phyloP scores from a whole-genome alignment of 2,113 vertebrate genomes.

The Sarotherodon lohbergeri region DNA sequence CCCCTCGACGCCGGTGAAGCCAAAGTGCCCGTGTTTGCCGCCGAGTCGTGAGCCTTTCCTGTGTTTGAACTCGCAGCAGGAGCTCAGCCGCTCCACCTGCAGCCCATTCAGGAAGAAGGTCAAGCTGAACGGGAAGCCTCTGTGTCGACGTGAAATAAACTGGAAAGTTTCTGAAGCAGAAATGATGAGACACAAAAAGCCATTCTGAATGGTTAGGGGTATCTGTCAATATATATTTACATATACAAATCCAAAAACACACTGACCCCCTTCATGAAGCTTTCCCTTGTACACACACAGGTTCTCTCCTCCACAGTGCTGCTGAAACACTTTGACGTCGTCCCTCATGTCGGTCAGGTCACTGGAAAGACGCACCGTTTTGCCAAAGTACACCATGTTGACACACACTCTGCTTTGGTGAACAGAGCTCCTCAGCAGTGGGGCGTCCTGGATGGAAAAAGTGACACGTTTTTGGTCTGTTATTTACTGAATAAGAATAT shows the following conservation, averaged over 20 bases:
- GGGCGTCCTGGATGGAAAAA: slow-evolving; percentile 68
- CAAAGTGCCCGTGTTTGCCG: slow-evolving; percentile 81
- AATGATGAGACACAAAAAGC: background rate
- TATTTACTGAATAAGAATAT: background rate
- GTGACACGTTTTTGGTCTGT: background rate
- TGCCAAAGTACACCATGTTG: slow-evolving; percentile 87
- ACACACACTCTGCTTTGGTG: slow-evolving; percentile 75
- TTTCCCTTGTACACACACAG: slow-evolving; percentile 87
- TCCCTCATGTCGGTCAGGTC: slow-evolving; percentile 72
- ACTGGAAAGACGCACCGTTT: slow-evolving; percentile 76
- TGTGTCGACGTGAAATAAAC: slow-evolving; percentile 85
- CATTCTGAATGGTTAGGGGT: background rate
- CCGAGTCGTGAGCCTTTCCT: slow-evolving; percentile 77
- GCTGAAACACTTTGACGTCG: slow-evolving; percentile 88
- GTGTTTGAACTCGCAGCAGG: slow-evolving; percentile 94
- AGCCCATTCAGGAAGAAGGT: slow-evolving; percentile 90
- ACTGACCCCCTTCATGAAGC: slow-evolving; percentile 84
- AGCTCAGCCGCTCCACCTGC: slow-evolving; percentile 87
- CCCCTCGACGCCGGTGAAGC: slow-evolving; percentile 77
- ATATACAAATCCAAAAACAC: background rate
- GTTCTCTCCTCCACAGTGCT: slow-evolving; percentile 95
- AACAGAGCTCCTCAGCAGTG: slow-evolving; percentile 68
- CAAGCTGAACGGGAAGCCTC: slow-evolving; percentile 93
- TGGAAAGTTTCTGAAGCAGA: slow-evolving; percentile 81
- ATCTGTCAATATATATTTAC: background rate